These are phyloP conservation scores for Drosophila siamana DNA, from an alignment of 2,888 invertebrate species.

Conservation along the genomic window DNA sequence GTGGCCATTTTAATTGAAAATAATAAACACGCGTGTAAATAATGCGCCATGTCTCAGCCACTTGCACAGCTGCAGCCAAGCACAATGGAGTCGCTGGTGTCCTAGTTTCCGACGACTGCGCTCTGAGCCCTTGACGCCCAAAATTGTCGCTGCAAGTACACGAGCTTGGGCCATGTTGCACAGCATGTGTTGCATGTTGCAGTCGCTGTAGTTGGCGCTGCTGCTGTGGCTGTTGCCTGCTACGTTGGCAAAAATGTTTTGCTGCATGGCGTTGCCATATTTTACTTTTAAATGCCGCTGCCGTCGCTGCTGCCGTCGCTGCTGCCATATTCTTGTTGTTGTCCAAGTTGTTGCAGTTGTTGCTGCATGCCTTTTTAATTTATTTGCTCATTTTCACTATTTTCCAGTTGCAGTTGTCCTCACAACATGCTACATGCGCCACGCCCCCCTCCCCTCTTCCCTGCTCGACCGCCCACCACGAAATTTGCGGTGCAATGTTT, in stretches of 20 bases:
- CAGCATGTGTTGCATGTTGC: constrained; percentile 81
- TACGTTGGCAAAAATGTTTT: constrained; percentile 77
- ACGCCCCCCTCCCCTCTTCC: background rate
- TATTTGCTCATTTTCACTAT: constrained; percentile 80
- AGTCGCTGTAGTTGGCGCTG: constrained; percentile 38
- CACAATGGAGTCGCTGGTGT: constrained; percentile 30
- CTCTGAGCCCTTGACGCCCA: constrained; percentile 35
- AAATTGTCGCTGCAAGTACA: constrained; percentile 63
- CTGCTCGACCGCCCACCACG: constrained; percentile 18
- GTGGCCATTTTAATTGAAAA: constrained; percentile 74
- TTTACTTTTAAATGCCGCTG: constrained; percentile 77
- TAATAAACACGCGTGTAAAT: constrained; percentile 80
- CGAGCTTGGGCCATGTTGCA: constrained; percentile 66
- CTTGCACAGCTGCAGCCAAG: constrained; percentile 33
- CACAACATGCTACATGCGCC: constrained; percentile 20
- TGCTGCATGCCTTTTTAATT: constrained; percentile 68
- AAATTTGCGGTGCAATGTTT: constrained; percentile 51
- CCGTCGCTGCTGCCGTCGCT: constrained; percentile 34
- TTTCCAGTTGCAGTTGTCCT: constrained; percentile 62
- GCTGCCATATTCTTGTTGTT: too few species aligned
- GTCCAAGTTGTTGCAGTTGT: constrained; percentile 30
- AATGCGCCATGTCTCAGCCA: constrained; percentile 65
- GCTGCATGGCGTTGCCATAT: constrained; percentile 77
- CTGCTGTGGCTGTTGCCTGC: constrained; percentile 47
- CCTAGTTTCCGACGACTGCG: constrained; percentile 39